Conservation (phyloP, 1,140 invertebrate genomes). For the Nomia melanderi region DNA sequence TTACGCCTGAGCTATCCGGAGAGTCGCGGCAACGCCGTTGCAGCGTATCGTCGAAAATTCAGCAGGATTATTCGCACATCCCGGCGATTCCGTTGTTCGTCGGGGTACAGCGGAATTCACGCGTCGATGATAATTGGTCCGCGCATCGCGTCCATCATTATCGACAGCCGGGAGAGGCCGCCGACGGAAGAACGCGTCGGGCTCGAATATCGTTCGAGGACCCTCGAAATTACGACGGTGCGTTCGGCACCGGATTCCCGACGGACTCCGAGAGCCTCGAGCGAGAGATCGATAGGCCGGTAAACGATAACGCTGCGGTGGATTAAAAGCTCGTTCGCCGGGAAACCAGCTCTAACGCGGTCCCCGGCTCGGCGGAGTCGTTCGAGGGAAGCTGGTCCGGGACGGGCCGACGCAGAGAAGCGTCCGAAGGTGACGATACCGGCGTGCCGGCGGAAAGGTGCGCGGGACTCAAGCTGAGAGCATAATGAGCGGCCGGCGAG, state of each 20-base stretch:
- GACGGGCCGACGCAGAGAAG: background rate
- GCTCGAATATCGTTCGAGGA: background rate
- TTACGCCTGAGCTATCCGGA: background rate
- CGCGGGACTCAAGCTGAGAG: conserved; percentile 69
- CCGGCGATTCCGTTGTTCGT: background rate
- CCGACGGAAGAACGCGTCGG: background rate
- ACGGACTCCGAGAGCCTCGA: background rate
- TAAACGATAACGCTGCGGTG: background rate
- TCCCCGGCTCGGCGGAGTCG: background rate
- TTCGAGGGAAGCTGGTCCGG: background rate
- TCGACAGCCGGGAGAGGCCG: background rate
- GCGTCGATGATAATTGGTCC: conserved; percentile 9
- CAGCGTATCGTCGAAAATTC: conserved; percentile 12
- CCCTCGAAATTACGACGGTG: background rate
- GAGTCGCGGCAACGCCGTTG: conserved; percentile 10
- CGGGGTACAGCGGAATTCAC: background rate
- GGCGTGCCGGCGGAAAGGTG: conserved; percentile 22
- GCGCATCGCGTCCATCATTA: background rate
- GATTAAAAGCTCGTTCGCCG: conserved; percentile 35
- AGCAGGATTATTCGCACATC: conserved; percentile 23
- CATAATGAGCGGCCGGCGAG: conserved; percentile 71
- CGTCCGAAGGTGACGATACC: conserved; percentile 38
- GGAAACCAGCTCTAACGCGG: background rate
- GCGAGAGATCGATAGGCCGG: conserved; percentile 1
- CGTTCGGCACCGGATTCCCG: too few relatives aligned